A percentile compares a stretch with the other conserved stretches of the same genome.
Evolutionary conservation across 2,888 invertebrate species (phyloP).

Genomic region (Neuroscelio doddi): DNA sequence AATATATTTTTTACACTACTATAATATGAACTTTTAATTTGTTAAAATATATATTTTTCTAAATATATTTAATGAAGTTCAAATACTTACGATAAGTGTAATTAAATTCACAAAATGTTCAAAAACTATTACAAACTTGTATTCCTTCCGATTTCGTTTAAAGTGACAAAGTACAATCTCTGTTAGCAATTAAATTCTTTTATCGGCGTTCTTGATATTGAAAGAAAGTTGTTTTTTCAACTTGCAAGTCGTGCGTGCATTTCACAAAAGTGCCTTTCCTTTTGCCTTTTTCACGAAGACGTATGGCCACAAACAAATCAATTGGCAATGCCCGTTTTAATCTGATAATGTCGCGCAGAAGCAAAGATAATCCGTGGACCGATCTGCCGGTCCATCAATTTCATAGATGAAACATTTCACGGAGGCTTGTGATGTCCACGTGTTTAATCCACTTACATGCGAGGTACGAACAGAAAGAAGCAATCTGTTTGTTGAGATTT

Average conservation of each 20-base stretch:
- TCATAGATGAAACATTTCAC: constrained; percentile 33
- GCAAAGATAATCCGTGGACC: constrained; percentile 32
- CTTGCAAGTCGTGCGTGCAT: constrained; percentile 27
- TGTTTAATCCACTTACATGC: constrained; percentile 35
- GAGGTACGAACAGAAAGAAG: constrained; percentile 11
- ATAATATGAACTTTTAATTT: too few species aligned
- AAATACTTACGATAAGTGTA: too few species aligned
- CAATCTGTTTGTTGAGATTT: constrained; percentile 4
- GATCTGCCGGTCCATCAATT: constrained; percentile 25
- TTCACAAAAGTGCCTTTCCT: background rate
- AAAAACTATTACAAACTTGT: too few species aligned
- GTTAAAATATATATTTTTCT: too few species aligned
- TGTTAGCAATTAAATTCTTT: too few species aligned
- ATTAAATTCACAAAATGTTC: too few species aligned
- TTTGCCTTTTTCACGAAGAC: constrained; percentile 12
- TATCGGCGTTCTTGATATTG: too few species aligned
- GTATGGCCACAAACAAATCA: constrained; percentile 15
- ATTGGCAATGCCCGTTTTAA: constrained; percentile 28
- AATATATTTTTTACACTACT: too few species aligned
- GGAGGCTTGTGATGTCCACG: constrained; percentile 11
- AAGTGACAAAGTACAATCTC: too few species aligned
- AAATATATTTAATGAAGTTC: too few species aligned
- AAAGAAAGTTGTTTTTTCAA: too few species aligned
- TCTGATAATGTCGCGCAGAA: constrained; percentile 31
- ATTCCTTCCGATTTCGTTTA: too few species aligned